Base-by-base conservation (phyloP, 2,113 vertebrate genomes). In the Rhagologus leucostigma region DNA sequence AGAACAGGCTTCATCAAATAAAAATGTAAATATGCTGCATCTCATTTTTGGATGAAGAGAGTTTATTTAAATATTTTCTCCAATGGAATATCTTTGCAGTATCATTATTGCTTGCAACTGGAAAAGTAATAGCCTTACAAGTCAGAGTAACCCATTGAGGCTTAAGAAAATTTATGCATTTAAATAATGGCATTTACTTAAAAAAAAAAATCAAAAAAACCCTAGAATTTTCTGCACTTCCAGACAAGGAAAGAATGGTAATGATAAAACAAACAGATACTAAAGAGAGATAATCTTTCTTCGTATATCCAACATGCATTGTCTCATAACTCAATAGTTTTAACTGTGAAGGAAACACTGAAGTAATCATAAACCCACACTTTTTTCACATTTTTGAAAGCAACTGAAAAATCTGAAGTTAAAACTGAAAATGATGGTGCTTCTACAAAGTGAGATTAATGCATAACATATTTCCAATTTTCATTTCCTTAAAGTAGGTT, bases 1-100 rank as follows among this genome's bases (percentile, higher is more conserved):
- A 96, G 97, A 98, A 97, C 93, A 95, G 96, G 95, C 93, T 91
- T 97, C 97, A 98, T 98, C 97, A 98, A 98, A 98, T 98, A 97
- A 97, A 98, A 98, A 98, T 98, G 98, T 98, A 98, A 98, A 98
- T 98, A 98, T 86, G 90, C 97, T 98, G 98, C 97, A 98, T 98
- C 98, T 98, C 97, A 98, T 98, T 98, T 98, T 89, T 96, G 97
- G 96, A 97, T 96, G 95, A 98, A 98, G 97, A 95, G 98, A 97
- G 89, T 96, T 97, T 98, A 98, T 98, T 98, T 97, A 96, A 98
- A 98, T 98, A 97, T 98, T 98, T 97, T 97, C 83, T 97, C 85
- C 69, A 97, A 97, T 93, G 86, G 77, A 98, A 97, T 97, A 96
- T 95, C 91, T 97, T 97, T 93, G 44, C 95, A 95, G 57, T 89